A percentile compares a stretch with the other conserved stretches of the same genome.
Evolutionary conservation across 1,140 invertebrate genomes (phyloP).

Genomic region (Pantala flavescens): DNA sequence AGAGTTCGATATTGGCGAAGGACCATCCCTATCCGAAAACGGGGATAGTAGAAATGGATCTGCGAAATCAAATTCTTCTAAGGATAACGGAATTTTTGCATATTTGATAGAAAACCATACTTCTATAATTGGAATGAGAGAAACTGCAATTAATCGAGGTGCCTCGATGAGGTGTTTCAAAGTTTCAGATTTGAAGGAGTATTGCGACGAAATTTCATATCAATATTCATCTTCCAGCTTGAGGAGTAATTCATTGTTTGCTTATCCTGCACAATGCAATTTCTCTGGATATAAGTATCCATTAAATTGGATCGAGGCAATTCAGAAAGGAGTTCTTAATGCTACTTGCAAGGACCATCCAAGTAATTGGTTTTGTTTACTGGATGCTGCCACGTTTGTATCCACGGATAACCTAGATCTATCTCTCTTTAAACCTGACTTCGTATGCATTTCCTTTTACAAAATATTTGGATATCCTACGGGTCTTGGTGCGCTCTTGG

Average conservation of each 20-base stretch:
- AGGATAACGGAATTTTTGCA: constrained; percentile 50
- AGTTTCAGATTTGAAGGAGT: not conserved
- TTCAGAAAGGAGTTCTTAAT: constrained; percentile 51
- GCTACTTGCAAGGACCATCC: constrained; percentile 3
- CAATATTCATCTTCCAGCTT: too few relatives aligned
- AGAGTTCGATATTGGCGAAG: too few relatives aligned
- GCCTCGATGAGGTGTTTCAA: constrained; percentile 26
- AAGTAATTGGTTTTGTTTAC: constrained; percentile 61
- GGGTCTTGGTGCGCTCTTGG: constrained; percentile 77
- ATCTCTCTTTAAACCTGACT: constrained; percentile 63
- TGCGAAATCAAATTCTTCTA: too few relatives aligned
- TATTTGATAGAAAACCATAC: constrained; percentile 91
- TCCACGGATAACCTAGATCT: constrained; percentile 73
- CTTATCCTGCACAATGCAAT: constrained; percentile 87
- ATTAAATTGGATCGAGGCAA: constrained; percentile 54
- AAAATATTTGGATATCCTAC: constrained; percentile 98
- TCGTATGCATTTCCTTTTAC: constrained; percentile 89
- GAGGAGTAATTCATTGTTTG: constrained; percentile 58
- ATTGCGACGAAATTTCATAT: too few relatives aligned
- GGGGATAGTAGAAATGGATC: too few relatives aligned
- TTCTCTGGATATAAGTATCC: constrained; percentile 88
- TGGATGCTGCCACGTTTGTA: constrained; percentile 79
- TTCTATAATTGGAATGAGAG: constrained; percentile 84
- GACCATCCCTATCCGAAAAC: too few relatives aligned
- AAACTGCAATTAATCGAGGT: constrained; percentile 38